phyloP scores from a whole-genome alignment of 2,888 invertebrate species.

The Tetramorium bicarinatum region DNA sequence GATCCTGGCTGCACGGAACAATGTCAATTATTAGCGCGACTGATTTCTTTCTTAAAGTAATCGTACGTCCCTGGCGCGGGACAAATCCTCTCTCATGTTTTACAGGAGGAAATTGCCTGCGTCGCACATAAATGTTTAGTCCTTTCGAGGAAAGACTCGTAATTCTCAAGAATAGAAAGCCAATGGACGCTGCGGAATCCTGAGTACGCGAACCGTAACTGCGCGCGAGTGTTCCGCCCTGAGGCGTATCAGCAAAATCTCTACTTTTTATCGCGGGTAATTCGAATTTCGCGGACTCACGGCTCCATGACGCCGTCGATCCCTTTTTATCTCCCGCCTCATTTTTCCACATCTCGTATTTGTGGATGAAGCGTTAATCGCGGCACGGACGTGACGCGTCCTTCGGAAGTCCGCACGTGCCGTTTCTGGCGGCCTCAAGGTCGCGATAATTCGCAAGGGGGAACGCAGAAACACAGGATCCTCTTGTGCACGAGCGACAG shows the following conservation, averaged over 20 bases:
- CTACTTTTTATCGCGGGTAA: neutral
- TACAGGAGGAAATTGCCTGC: neutral
- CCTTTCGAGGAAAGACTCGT: neutral
- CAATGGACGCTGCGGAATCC: neutral
- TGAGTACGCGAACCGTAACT: neutral
- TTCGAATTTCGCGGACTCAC: neutral
- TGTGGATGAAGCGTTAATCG: conserved; percentile 34
- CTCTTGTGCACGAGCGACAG: conserved; percentile 74
- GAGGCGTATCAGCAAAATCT: neutral
- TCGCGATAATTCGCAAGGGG: conserved; percentile 76
- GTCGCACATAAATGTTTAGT: neutral
- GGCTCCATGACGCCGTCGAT: too few relatives aligned
- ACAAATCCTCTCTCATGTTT: neutral
- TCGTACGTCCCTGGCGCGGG: neutral
- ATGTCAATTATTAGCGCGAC: conserved; percentile 9
- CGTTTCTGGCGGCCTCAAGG: conserved; percentile 71
- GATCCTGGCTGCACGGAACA: neutral
- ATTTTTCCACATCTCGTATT: neutral
- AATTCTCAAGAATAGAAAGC: neutral
- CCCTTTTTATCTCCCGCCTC: neutral
- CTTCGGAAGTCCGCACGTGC: conserved; percentile 62
- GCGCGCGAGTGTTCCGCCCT: neutral
- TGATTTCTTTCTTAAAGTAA: conserved; percentile 1
- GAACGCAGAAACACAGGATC: conserved; percentile 63
- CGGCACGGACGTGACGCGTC: conserved; percentile 46